Conservation (phyloP, 2,888 invertebrate species). For the Hoplodrina ambigua region DNA sequence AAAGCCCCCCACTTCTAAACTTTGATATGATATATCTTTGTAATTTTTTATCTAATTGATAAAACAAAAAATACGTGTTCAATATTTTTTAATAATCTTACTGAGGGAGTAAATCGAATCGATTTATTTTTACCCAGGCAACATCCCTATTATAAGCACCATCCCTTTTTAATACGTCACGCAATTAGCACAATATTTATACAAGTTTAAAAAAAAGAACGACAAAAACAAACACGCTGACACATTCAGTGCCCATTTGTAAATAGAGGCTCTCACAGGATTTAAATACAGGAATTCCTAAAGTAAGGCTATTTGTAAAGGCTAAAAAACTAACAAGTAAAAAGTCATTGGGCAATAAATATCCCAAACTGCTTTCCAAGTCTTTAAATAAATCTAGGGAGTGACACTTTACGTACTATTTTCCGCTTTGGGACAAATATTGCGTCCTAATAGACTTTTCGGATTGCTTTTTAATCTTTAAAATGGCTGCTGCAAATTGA, state of each 20-base stretch:
- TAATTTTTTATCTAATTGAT: too few species aligned
- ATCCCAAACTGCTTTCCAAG: constrained; percentile 50
- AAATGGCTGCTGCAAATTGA: constrained; percentile 48
- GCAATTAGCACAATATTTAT: not conserved
- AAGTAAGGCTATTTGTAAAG: not conserved
- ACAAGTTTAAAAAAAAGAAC: too few species aligned
- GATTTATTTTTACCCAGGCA: too few species aligned
- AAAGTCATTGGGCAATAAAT: constrained; percentile 47
- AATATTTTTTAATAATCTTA: too few species aligned
- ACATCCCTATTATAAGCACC: too few species aligned
- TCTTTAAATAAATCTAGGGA: constrained; percentile 56
- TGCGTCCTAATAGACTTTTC: constrained; percentile 36
- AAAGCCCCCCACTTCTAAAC: too few species aligned
- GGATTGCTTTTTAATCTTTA: constrained; percentile 62
- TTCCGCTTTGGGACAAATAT: constrained; percentile 45
- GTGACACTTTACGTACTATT: constrained; percentile 44
- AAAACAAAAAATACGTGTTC: too few species aligned
- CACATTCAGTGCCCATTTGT: not conserved
- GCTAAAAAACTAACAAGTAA: constrained; percentile 36
- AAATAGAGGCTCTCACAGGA: not conserved
- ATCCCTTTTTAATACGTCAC: too few species aligned
- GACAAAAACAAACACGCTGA: not conserved
- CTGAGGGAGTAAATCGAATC: too few species aligned
- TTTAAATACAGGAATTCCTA: constrained; percentile 7
- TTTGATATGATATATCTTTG: too few species aligned